Base-by-base conservation (phyloP, 2,797 vertebrate species). In the Pogoniulus pusillus region DNA sequence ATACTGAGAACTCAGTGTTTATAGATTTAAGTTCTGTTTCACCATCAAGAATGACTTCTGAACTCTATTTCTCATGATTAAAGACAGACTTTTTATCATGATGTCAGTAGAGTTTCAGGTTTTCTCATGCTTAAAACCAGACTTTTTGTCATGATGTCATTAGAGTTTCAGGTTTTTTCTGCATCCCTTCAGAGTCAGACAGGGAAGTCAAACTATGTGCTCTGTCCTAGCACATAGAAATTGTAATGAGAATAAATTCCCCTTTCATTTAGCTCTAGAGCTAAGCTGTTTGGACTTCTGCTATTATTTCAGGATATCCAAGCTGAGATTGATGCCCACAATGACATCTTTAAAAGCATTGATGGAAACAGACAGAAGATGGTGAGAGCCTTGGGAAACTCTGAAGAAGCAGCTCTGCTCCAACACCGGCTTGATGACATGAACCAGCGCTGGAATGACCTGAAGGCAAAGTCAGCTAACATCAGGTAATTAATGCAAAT, bases 301-400 rank as follows among this genome's bases (percentile, higher is more conserved):
- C 66, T 91, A 57, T 87, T 96, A 93, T 88, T 89, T 89, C 91
- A 99, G 99, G 99, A 99, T 89, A 99, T 99, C 96, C 99, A 99
- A 97, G 99, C 99, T 6, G 99, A 99, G 97, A 99, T 99, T 68
- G 99, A 99, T 96, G 98, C 99, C 94, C 99, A 99, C 96, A 99
- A 99, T 98, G 99, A 99, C 96, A 99, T 99, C 97, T 99, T 99
- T 95, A 99, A 98, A 97, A 99, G 97, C 73, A 98, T 99, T 96
- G 99, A 99, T 32, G 98, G 98, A 75, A 99, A 99, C 95, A 98
- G 98, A 90, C 98, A 99, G 70, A 99, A 98, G 97, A 99, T 99
- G 99, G 98, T 99, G 91, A 99, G 99, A 96, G 98, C 99, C 32
- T 96, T 99, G 96, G 99, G 99, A 70, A 99, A 98, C 95, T 99